Conservation (phyloP, 2,797 vertebrate species). For the Arctocebus calabarensis region DNA sequence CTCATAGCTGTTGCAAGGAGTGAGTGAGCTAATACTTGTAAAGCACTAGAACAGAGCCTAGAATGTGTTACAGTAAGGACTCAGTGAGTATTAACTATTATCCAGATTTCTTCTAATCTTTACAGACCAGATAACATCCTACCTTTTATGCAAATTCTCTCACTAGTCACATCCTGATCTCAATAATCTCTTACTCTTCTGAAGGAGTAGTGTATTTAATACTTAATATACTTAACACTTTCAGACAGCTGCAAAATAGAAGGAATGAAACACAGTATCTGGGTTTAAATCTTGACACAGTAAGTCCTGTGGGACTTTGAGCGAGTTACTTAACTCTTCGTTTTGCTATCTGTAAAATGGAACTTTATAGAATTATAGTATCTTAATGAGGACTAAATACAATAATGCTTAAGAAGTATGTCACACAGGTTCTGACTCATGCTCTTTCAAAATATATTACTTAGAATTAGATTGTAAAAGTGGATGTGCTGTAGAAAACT, state of each 20-base stretch:
- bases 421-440: not conserved
- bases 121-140: not conserved
- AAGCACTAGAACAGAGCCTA: not conserved
- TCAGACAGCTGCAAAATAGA: not conserved
- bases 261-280: not conserved
- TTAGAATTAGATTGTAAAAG: slow-evolving; percentile 17
- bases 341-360: slow-evolving; percentile 6
- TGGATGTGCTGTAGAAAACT: slow-evolving; percentile 27
- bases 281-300: not conserved
- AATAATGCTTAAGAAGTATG: not conserved
- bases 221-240: slow-evolving; percentile 1
- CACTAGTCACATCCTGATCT: not conserved
- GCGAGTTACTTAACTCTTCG: not conserved
- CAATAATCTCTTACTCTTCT: not conserved
- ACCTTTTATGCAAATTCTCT: slow-evolving; percentile 16
- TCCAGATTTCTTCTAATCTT: not conserved
- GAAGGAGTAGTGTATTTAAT: not conserved
- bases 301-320: not conserved
- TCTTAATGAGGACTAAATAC: not conserved
- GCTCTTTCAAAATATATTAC: not conserved
- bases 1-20: not conserved
- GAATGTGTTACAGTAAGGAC: not conserved
- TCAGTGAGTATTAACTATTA: not conserved
- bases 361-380: not conserved
- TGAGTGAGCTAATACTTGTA: not conserved